phyloP scores from a whole-genome alignment of 2,797 vertebrate species.

The Falco concolor region DNA sequence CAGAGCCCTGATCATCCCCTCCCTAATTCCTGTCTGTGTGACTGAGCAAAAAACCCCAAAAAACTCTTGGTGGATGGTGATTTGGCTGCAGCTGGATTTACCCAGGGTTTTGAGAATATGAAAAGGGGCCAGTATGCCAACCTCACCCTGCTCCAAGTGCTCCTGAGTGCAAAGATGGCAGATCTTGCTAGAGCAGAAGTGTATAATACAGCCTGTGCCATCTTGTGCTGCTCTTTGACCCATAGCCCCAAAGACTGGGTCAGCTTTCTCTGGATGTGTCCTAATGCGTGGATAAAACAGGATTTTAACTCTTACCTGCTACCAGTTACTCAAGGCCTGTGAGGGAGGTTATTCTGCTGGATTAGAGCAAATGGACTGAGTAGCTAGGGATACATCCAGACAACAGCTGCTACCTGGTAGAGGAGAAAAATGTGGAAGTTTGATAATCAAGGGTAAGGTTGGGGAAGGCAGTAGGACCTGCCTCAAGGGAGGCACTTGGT shows the following conservation, averaged over 20 bases:
- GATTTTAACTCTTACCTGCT: neutral
- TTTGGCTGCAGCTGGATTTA: neutral
- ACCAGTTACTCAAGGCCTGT: neutral
- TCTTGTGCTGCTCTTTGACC: neutral
- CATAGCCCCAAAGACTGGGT: too few species aligned
- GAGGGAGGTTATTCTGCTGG: neutral
- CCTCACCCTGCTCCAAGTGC: accelerated
- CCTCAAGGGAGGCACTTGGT: neutral
- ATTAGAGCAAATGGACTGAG: neutral
- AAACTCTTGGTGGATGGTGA: neutral
- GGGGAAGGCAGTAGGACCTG: neutral
- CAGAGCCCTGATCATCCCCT: neutral
- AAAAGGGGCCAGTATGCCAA: neutral
- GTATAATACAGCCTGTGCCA: neutral
- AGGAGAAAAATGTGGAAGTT: neutral
- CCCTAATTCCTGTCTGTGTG: neutral
- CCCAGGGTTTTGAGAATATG: neutral
- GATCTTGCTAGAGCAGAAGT: neutral
- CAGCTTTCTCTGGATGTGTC: neutral
- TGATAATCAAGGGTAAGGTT: neutral
- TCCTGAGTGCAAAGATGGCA: neutral
- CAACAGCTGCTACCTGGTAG: neutral
- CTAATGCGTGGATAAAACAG: neutral
- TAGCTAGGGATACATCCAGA: neutral
- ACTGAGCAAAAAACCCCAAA: neutral